Evolutionary conservation across 2,797 vertebrate species (phyloP).

Genomic region (Mormyrus hasselquistii): DNA sequence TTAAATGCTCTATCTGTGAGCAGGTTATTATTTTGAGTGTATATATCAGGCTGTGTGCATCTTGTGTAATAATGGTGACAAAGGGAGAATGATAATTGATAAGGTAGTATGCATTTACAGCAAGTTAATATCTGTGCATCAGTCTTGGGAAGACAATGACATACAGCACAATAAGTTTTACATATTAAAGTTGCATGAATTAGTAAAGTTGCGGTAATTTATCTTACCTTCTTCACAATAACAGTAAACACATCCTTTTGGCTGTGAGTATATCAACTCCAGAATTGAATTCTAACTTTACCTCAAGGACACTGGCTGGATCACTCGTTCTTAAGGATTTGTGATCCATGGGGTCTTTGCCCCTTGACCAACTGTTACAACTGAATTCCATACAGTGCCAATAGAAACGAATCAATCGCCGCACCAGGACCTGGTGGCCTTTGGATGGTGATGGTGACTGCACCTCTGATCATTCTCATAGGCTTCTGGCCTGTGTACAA

Average conservation of each 20-base stretch:
- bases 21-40: not conserved
- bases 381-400: not conserved
- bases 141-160: not conserved
- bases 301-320: not conserved
- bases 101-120: not conserved
- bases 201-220: not conserved
- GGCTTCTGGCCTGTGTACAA: not conserved
- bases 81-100: constrained; percentile 2
- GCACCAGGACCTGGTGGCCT: not conserved
- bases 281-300: not conserved
- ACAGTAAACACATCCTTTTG: not conserved
- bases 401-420: not conserved
- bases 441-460: not conserved
- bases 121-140: constrained; percentile 5
- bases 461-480: not conserved
- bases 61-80: not conserved
- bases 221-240: not conserved
- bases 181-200: constrained; percentile 6
- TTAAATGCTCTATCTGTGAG: not conserved
- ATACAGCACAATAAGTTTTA: not conserved
- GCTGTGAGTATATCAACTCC: not conserved
- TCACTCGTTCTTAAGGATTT: not conserved
- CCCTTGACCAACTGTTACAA: not conserved
- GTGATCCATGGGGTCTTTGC: not conserved
- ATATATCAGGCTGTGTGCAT: not conserved